Conservation (phyloP, 2,888 invertebrate genomes). For the Scrobipalpa costella region DNA sequence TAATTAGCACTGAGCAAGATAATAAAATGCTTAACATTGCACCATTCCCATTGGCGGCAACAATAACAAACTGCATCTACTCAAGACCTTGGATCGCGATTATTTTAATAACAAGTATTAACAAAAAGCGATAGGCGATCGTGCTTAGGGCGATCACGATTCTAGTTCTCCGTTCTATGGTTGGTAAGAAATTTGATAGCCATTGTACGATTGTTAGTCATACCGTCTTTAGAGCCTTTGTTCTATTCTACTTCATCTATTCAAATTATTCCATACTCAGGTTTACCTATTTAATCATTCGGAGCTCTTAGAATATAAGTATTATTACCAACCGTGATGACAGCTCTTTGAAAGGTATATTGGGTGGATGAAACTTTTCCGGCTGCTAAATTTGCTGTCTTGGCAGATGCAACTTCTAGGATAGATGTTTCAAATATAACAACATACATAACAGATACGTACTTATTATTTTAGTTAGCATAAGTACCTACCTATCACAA, state of each 20-base stretch:
- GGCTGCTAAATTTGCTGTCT: neutral
- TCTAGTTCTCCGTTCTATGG: slow-evolving; percentile 36
- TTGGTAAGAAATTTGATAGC: slow-evolving; percentile 65
- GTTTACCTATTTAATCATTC: neutral
- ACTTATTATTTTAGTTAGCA: too few species aligned
- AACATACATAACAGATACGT: neutral
- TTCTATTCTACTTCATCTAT: slow-evolving; percentile 32
- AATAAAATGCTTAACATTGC: slow-evolving; percentile 10
- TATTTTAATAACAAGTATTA: slow-evolving; percentile 53
- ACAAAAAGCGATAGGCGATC: slow-evolving; percentile 46
- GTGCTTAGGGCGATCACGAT: slow-evolving; percentile 57
- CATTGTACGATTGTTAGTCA: slow-evolving; percentile 67
- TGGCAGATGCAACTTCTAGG: neutral
- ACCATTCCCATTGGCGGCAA: neutral
- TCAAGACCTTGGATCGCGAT: slow-evolving; percentile 37
- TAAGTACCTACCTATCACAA: too few species aligned
- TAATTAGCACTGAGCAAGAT: neutral
- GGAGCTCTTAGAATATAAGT: neutral
- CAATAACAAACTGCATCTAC: slow-evolving; percentile 9
- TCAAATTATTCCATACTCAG: neutral
- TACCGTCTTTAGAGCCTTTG: slow-evolving; percentile 47
- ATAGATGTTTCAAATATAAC: neutral
- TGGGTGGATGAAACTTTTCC: slow-evolving; percentile 1
- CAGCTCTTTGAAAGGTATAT: neutral
- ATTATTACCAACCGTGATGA: neutral